phyloP scores from a whole-genome alignment of 2,888 invertebrate genomes.

The Luffia ferchaultella region DNA sequence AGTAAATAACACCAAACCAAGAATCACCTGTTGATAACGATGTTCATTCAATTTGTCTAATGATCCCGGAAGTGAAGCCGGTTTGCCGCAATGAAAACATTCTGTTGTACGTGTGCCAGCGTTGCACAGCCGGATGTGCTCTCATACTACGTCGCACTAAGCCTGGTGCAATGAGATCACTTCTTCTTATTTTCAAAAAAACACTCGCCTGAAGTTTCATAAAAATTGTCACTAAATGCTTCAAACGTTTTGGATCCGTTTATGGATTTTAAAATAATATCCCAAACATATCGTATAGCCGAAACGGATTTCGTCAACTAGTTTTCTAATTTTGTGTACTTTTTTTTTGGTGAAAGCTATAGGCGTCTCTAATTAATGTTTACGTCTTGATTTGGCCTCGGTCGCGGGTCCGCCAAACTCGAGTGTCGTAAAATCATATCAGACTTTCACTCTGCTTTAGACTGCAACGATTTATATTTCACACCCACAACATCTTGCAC shows the following conservation, averaged over 20 bases:
- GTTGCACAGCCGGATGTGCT: neutral
- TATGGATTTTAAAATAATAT: no score
- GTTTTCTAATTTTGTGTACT: slow-evolving; percentile 14
- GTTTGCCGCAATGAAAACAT: slow-evolving; percentile 29
- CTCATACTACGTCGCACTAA: neutral
- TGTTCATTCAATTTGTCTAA: slow-evolving; percentile 40
- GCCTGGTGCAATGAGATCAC: no score
- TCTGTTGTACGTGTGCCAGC: slow-evolving; percentile 14
- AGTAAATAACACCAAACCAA: no score
- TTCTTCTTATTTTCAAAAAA: no score
- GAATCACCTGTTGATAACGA: slow-evolving; percentile 22
- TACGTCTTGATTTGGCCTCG: slow-evolving; percentile 30
- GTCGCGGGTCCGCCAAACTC: slow-evolving; percentile 32
- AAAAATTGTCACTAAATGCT: no score
- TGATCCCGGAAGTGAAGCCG: slow-evolving; percentile 61
- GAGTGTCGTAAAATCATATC: slow-evolving; percentile 22
- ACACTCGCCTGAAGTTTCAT: no score
- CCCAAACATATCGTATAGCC: no score
- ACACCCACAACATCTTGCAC: slow-evolving; percentile 33
- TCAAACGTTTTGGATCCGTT: no score
- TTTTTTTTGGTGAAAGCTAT: slow-evolving; percentile 37
- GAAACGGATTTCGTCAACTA: no score
- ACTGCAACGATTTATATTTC: slow-evolving; percentile 39
- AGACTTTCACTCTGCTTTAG: slow-evolving; percentile 46
- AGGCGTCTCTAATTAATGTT: slow-evolving; percentile 32